phyloP scores from a whole-genome alignment of 1,140 invertebrate genomes.

The Piezodorus guildinii region DNA sequence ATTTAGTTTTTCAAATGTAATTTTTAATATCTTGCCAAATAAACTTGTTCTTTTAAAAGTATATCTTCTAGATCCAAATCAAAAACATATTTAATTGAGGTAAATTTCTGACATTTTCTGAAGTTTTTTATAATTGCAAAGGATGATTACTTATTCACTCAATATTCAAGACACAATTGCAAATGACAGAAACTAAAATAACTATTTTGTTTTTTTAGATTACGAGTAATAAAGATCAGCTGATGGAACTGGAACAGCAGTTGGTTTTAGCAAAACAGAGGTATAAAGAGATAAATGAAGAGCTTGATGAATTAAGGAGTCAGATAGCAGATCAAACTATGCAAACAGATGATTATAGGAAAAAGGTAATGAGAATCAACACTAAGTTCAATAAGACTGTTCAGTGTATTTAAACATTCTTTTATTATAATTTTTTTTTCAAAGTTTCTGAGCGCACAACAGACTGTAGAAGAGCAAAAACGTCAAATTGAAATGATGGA shows the following conservation, averaged over 20 bases:
- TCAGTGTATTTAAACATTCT: too few species aligned
- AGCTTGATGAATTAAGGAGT: conserved; percentile 51
- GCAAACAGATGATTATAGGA: conserved; percentile 59
- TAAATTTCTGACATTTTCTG: too few species aligned
- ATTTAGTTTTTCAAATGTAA: too few species aligned
- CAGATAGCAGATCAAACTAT: conserved; percentile 55
- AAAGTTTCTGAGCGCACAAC: conserved; percentile 53
- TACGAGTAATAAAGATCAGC: conserved; percentile 44
- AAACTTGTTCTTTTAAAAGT: too few species aligned
- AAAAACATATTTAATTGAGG: too few species aligned
- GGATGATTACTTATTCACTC: too few species aligned
- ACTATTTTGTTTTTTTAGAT: conserved; percentile 24
- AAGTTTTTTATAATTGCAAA: background rate
- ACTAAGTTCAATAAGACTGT: too few species aligned
- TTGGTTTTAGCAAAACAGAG: conserved; percentile 47
- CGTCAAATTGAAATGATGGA: conserved; percentile 59
- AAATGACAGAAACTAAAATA: too few species aligned
- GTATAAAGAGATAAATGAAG: conserved; percentile 50
- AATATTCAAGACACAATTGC: too few species aligned
- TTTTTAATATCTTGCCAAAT: too few species aligned
- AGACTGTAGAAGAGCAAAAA: conserved; percentile 59
- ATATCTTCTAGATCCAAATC: too few species aligned
- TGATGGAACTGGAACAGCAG: conserved; percentile 51
- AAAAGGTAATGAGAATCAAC: conserved; percentile 42
- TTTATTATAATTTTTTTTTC: conserved; percentile 8